Base-by-base conservation (phyloP, 2,888 invertebrate species). In the Drosophila aldrichi region DNA sequence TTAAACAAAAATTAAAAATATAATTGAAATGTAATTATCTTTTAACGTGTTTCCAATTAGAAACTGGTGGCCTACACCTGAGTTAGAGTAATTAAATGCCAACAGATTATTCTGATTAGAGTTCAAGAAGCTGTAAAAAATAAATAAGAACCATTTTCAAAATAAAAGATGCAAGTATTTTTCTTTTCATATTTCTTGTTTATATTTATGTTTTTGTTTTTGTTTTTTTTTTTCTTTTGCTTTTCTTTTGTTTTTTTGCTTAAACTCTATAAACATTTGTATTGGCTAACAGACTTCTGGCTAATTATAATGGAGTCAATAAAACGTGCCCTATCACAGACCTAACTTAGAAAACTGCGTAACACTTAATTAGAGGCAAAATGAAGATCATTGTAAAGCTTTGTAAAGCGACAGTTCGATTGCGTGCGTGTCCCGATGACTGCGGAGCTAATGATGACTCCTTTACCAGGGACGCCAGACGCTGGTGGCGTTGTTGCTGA, bases 401-500 rank as follows among this genome's bases (percentile, higher is more conserved):
- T 84, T 76, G 56, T 89, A 86, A 89, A 86, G 88, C 90, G 79
- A 73, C 61, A 60, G 61, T 72, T 70, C 59, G 59, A 88, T 86
- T 89, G 88, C 86, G 78, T 65, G 59, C 55, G 65, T 78, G 84
- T 79, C 89, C 89, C 36, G 63, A 64, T 62, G 38, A 38, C 46
- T 58, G 56, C 10, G 9, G 4, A n/a, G 38, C 34, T 6, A 38
- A 16, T 6, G 3, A 2, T 2, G 22, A 22, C 38, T 29, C 32
- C 29, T 65, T 86, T 84, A 92, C 92, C 92, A 92, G 57, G 92
- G 92, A 52, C 92, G 90, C 92, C 92, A 92, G 32, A 92, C 83
- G 46, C 70, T 81, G 49, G 14, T 8, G 18, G 65, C 88, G 54
- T 63, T 79, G 70, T 65, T 81, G 80, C 89, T 85, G 36, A 88